Evolutionary conservation across 1,140 invertebrate genomes (phyloP).

Genomic region (Kradibia gibbosae): DNA sequence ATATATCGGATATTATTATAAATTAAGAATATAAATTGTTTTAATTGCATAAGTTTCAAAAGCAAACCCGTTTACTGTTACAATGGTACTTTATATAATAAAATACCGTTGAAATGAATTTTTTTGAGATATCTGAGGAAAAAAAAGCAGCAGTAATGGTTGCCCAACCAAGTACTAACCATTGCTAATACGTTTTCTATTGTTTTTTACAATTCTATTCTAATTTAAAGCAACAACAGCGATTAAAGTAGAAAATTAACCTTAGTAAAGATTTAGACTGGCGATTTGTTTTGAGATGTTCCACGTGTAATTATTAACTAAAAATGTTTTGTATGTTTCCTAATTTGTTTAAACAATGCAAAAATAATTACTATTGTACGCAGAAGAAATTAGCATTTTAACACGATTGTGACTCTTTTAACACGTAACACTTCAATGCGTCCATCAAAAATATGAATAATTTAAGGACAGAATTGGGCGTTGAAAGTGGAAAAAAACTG

Average conservation of each 20-base stretch:
- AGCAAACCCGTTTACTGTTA: background rate
- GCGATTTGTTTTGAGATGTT: background rate
- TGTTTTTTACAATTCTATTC: background rate
- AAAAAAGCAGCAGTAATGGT: background rate
- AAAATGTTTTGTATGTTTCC: background rate
- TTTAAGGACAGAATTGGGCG: no score
- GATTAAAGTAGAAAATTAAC: background rate
- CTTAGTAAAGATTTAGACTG: background rate
- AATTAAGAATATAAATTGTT: background rate
- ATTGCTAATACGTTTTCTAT: background rate
- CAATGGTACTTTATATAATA: no score
- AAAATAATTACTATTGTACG: background rate
- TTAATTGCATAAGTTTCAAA: background rate
- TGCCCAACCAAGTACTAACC: background rate
- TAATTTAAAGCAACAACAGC: slow-evolving; percentile 18
- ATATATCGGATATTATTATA: no score
- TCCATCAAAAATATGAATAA: no score
- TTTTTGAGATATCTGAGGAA: background rate
- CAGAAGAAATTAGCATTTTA: background rate
- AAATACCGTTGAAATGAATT: background rate
- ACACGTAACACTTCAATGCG: no score
- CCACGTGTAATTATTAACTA: background rate
- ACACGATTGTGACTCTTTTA: no score
- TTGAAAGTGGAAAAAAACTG: no score
- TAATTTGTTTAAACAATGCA: background rate